phyloP scores from a whole-genome alignment of 2,888 invertebrate species.

The Callyntrura guangdongensis region DNA sequence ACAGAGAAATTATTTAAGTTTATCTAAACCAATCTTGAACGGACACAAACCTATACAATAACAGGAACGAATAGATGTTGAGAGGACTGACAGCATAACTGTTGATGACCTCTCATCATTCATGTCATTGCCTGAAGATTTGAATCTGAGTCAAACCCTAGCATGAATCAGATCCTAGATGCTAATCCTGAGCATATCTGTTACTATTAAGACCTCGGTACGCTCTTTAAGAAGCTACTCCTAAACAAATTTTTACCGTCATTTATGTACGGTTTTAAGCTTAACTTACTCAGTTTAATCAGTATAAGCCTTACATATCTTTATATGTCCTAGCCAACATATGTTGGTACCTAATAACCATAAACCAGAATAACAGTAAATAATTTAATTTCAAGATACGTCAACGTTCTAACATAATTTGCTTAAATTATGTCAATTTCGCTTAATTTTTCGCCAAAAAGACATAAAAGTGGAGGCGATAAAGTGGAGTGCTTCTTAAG shows the following conservation, averaged over 20 bases:
- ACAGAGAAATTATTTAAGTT: background rate
- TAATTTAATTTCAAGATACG: no score
- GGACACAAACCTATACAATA: background rate
- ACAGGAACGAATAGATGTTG: conserved; percentile 43
- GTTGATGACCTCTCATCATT: conserved; percentile 44
- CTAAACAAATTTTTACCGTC: background rate
- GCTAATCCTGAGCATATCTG: background rate
- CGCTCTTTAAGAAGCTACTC: background rate
- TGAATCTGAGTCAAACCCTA: conserved; percentile 79
- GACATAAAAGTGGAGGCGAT: background rate
- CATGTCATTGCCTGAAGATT: conserved; percentile 79
- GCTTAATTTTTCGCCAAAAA: background rate
- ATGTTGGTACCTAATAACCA: no score
- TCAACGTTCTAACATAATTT: no score
- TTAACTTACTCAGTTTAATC: no score
- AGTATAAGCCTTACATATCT: background rate
- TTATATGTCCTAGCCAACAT: no score
- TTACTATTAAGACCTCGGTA: background rate
- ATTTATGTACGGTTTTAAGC: background rate
- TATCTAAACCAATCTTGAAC: background rate
- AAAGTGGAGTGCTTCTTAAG: no score
- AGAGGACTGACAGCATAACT: conserved; percentile 8
- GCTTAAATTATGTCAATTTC: no score
- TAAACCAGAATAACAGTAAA: no score
- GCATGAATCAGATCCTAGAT: conserved; percentile 75